Base-by-base conservation (phyloP, 2,113 vertebrate genomes). In the Chunga burmeisteri region DNA sequence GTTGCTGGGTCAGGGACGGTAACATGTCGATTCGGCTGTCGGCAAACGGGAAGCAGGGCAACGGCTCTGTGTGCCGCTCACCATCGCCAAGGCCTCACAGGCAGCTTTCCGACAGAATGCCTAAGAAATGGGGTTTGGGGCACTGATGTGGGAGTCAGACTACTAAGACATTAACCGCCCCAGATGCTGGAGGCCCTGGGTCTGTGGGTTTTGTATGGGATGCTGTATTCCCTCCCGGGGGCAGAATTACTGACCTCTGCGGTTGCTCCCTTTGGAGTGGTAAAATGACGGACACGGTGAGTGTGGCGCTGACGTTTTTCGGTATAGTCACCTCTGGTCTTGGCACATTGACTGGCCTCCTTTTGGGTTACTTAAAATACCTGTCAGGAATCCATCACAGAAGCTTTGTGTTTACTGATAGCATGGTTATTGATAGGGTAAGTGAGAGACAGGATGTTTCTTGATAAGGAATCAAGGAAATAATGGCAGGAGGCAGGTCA, bases 231-330 rank as follows among this genome's bases (percentile, higher is more conserved):
- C 30, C 25, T 18, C 34, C 49, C 42, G 19, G 14, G 50, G 44
- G 58, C n/a, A 50, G 27, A 29, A 49, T 19, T 27, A 13, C 42
- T 9, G 55, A 62, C n/a, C 55, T 49, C 55, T 18, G 49, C 5
- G 7, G 30, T 27, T 26, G 30, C 72, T 71, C 9, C 1, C n/a
- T 42, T n/a, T 2, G n/a, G 36, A 23, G 58, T 3, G 16, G 29
- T 49, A 9, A 26, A 22, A 42, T 6, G 20, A 32, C 17, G 8
- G 47, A 19, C 13, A 6, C 3, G 12, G 62, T 10, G 55, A 30
- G 34, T 1, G 9, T 5, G 9, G 29, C 0, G 5, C 71, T 47
- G 17, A 40, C 16, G 2, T n/a, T n/a, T 5, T 5, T 38, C 2
- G 1, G 13, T 17, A 4, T 13, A 22, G 52, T 68, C 36, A 27